Percentiles rank a stretch among this genome's conserved stretches.
Evolutionary conservation across 2,888 invertebrate species (phyloP).

Genomic region (Clistopyga incitator): DNA sequence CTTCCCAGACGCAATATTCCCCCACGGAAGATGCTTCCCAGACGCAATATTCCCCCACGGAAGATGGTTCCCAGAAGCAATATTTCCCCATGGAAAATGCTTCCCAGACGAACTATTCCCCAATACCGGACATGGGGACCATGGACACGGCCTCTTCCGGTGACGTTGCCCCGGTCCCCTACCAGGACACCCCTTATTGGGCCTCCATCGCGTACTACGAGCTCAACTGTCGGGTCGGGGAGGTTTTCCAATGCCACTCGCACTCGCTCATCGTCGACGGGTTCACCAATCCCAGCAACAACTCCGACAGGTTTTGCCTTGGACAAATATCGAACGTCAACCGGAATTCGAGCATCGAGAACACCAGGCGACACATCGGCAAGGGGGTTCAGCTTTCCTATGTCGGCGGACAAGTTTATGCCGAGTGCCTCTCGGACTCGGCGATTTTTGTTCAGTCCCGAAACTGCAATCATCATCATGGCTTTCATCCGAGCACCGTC

Average conservation of each 20-base stretch:
- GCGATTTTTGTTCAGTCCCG: constrained; percentile 99
- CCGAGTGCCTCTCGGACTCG: constrained; percentile 98
- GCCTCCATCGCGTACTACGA: constrained; percentile 99
- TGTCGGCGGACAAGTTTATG: constrained; percentile 98
- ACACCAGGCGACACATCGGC: constrained; percentile 98
- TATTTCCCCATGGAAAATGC: too few species aligned
- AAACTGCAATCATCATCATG: constrained; percentile 99
- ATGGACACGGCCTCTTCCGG: constrained; percentile 86
- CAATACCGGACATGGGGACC: constrained; percentile 80
- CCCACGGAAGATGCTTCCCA: too few species aligned
- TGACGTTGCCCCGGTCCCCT: constrained; percentile 95
- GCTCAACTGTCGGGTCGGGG: constrained; percentile 98
- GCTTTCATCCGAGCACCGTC: constrained; percentile 99
- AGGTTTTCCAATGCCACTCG: constrained; percentile 96
- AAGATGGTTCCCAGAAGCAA: constrained; percentile 90
- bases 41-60: too few species aligned
- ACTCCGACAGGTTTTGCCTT: constrained; percentile 98
- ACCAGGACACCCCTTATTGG: constrained; percentile 98
- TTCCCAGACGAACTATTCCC: too few species aligned
- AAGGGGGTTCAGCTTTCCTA: constrained; percentile 98
- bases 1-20: too few species aligned
- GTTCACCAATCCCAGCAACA: constrained; percentile 99
- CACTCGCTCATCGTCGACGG: constrained; percentile 98
- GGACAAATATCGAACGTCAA: constrained; percentile 99
- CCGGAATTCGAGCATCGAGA: constrained; percentile 99